Percentiles rank a stretch among this genome's conserved stretches.
These are phyloP conservation scores for Brachionus calyciflorus DNA, from an alignment of 1,140 invertebrate species.

Conservation along the genomic window DNA sequence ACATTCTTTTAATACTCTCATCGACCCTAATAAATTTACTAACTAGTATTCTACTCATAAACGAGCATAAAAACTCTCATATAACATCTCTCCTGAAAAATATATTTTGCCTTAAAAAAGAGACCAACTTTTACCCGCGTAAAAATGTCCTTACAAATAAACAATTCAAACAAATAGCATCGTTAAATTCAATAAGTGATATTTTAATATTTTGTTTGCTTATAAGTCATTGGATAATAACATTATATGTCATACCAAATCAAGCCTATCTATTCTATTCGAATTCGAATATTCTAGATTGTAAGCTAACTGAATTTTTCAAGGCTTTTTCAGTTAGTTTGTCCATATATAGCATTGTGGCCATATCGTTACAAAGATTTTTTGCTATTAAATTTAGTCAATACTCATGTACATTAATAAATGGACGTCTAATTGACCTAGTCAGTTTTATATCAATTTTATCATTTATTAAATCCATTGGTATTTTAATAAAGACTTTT, in stretches of 20 bases:
- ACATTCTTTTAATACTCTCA: not conserved
- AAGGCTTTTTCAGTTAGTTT: slow-evolving; percentile 34
- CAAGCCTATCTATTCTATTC: slow-evolving; percentile 26
- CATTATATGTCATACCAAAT: slow-evolving; percentile 20
- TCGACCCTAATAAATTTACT: not conserved
- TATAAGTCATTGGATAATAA: slow-evolving; percentile 15
- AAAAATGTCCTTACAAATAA: not conserved
- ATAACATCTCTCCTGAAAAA: not conserved
- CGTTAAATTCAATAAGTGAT: slow-evolving; percentile 37
- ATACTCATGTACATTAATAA: slow-evolving; percentile 5
- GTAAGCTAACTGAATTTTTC: slow-evolving; percentile 23
- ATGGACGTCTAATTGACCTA: not conserved
- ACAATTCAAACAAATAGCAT: slow-evolving; percentile 1
- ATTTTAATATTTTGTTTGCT: not conserved
- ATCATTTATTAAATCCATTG: slow-evolving; percentile 20
- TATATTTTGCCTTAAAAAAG: not conserved
- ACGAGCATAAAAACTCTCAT: not conserved
- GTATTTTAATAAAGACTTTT: slow-evolving; percentile 16
- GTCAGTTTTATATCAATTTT: slow-evolving; percentile 20
- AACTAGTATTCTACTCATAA: slow-evolving; percentile 3
- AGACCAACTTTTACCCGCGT: not conserved
- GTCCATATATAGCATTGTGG: slow-evolving; percentile 42
- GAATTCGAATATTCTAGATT: not conserved
- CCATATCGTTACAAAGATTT: slow-evolving; percentile 30
- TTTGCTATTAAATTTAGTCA: slow-evolving; percentile 40